Conservation (phyloP, 2,888 invertebrate species). For the Agonopterix subpropinquella region DNA sequence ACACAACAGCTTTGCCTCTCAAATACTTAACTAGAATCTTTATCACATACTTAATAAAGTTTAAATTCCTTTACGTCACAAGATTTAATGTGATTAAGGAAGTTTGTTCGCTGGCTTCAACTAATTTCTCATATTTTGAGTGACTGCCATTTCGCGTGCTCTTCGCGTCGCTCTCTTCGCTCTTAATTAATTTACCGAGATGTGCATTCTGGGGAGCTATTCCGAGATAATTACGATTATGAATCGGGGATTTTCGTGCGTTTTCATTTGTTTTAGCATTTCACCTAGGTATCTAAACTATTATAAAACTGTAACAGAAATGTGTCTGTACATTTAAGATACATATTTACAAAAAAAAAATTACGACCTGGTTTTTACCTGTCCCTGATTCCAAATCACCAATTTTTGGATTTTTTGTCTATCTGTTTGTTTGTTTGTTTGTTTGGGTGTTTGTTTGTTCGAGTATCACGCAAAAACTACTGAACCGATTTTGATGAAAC, state of each 20-base stretch:
- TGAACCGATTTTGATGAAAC: too few relatives aligned
- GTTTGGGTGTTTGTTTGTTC: too few relatives aligned
- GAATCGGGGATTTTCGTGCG: background rate
- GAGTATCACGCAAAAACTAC: too few relatives aligned
- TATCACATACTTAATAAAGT: background rate
- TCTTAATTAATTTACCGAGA: conserved; percentile 6
- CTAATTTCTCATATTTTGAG: conserved; percentile 6
- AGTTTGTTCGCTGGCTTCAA: background rate
- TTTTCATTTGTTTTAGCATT: background rate
- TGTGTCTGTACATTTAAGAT: too few relatives aligned
- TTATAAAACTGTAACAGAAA: too few relatives aligned
- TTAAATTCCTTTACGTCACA: background rate
- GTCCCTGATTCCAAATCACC: too few relatives aligned
- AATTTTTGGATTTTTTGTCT: too few relatives aligned
- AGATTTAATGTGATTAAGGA: background rate
- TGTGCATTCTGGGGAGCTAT: background rate
- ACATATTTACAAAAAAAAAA: too few relatives aligned
- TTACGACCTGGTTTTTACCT: too few relatives aligned
- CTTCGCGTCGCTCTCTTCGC: background rate
- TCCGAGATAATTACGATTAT: conserved; percentile 3
- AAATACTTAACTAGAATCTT: background rate
- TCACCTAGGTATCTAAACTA: too few relatives aligned
- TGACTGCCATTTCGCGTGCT: conserved; percentile 3
- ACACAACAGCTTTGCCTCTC: too few relatives aligned
- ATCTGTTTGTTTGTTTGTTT: too few relatives aligned